A percentile compares a stretch with the other conserved stretches of the same genome.
Evolutionary conservation across 2,888 invertebrate species (phyloP).

Genomic region (Strigamia transsilvanica): DNA sequence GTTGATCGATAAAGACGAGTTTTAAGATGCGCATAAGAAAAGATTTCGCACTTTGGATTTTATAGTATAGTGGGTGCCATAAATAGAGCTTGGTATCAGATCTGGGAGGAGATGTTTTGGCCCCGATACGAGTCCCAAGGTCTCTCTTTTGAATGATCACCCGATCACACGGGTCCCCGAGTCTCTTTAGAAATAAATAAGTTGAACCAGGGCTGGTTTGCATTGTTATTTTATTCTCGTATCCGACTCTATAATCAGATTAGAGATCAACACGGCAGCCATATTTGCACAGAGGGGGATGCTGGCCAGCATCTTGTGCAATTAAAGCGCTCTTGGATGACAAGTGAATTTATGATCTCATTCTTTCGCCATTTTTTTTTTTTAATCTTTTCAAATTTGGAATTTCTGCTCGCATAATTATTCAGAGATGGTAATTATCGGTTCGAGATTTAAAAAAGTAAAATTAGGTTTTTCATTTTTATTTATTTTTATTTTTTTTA

Average conservation of each 20-base stretch:
- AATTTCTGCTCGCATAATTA: slow-evolving; percentile 39
- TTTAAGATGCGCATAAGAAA: not conserved
- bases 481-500: not conserved
- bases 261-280: slow-evolving; percentile 46
- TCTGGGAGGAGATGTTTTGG: slow-evolving; percentile 33
- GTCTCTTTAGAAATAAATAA: slow-evolving; percentile 44
- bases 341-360: slow-evolving; percentile 50
- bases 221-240: slow-evolving; percentile 40
- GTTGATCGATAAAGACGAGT: not conserved
- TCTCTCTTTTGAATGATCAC: slow-evolving; percentile 35
- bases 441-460: not conserved
- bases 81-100: slow-evolving; percentile 36
- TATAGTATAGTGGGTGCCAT: slow-evolving; percentile 22
- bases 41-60: slow-evolving; percentile 24
- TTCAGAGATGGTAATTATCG: slow-evolving; percentile 51
- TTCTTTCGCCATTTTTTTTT: slow-evolving; percentile 29
- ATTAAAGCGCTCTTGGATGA: slow-evolving; percentile 49
- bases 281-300: slow-evolving; percentile 41
- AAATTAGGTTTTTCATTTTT: not conserved
- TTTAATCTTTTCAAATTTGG: slow-evolving; percentile 46
- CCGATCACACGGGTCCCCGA: slow-evolving; percentile 39
- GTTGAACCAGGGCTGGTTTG: slow-evolving; percentile 40
- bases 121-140: slow-evolving; percentile 40
- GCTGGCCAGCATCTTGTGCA: slow-evolving; percentile 52
- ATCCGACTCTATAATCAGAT: slow-evolving; percentile 39